A percentile compares a stretch with the other conserved stretches of the same genome.
phyloP scores from a whole-genome alignment of 1,140 invertebrate species.

The Patella vulgata region DNA sequence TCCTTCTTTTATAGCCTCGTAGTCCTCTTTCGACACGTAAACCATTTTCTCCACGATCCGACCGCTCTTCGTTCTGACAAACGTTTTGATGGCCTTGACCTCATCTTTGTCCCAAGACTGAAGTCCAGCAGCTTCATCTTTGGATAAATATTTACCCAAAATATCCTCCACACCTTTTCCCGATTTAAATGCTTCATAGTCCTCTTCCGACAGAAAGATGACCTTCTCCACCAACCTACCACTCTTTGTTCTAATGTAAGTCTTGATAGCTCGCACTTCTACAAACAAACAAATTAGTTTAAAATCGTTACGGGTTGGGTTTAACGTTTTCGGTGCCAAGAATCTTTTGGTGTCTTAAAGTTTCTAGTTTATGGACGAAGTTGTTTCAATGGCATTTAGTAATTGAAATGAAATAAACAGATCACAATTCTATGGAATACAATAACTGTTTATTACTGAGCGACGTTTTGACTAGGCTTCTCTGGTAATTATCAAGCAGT shows the following conservation, averaged over 20 bases:
- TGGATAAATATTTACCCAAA: slow-evolving; percentile 54
- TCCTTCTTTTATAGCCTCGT: slow-evolving; percentile 58
- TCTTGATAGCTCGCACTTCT: slow-evolving; percentile 64
- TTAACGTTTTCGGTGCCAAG: no score
- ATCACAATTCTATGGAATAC: no score
- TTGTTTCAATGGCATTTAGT: no score
- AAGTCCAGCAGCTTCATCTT: slow-evolving; percentile 58
- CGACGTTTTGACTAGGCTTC: no score
- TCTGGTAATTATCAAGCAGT: no score
- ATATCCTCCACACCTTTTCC: slow-evolving; percentile 53
- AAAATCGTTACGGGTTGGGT: no score
- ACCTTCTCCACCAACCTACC: slow-evolving; percentile 60
- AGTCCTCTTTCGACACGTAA: slow-evolving; percentile 63
- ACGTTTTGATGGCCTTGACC: slow-evolving; percentile 63
- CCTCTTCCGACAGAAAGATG: slow-evolving; percentile 60
- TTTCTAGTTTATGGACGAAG: no score
- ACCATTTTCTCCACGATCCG: slow-evolving; percentile 60
- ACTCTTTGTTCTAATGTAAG: slow-evolving; percentile 65
- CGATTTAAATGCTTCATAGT: slow-evolving; percentile 59
- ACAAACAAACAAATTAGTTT: slow-evolving; percentile 24
- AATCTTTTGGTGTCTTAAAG: no score
- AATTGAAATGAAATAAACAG: no score
- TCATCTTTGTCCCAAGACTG: slow-evolving; percentile 65
- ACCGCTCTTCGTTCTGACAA: slow-evolving; percentile 63
- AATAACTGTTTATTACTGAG: no score